Evolutionary conservation across 2,888 invertebrate species (phyloP), one percentile per base, ranked within the genome.

Genomic region (Luperina testacea): DNA sequence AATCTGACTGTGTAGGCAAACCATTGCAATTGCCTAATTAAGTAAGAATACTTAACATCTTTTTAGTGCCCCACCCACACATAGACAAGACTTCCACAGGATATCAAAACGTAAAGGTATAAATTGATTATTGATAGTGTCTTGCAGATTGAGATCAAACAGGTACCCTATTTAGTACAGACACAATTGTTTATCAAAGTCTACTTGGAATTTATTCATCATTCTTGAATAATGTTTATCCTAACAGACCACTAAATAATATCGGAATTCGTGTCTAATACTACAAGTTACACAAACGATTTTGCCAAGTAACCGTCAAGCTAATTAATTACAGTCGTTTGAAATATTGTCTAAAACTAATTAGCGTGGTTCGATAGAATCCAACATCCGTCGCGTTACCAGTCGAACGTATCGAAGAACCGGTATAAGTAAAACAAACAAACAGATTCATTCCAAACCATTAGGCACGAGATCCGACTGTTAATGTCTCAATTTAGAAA

Each of bases 401-500:
- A 88, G 91, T 91, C 93, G 92, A 92, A 92, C 84, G 94, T 94
- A 94, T 94, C 94, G 90, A 87, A 92, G 89, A 95, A 95, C 95
- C 95, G 95, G 95, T 95, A 92, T 92, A 91, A 93, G 94, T 96
- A 94, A 96, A 95, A 96, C 95, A 95, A 94, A 96, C 96, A 96
- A 96, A 96, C 96, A 96, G 96, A 96, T 96, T 96, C 95, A 97
- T 96, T 96, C 95, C 96, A 90, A 96, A 94, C 96, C 96, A 97
- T 97, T 97, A 96, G 96, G 96, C 96, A 96, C 96, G 94, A 96
- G 95, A 96, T 96, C 94, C 93, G 95, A 95, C 95, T 96, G 96
- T 96, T 96, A 96, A 97, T 96, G 97, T 96, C 97, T 97, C 96
- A 96, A 96, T 97, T 96, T 96, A 95, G 96, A 95, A 96, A 95